Conservation (phyloP, 1,140 invertebrate genomes). For the Papilio dardanus region DNA sequence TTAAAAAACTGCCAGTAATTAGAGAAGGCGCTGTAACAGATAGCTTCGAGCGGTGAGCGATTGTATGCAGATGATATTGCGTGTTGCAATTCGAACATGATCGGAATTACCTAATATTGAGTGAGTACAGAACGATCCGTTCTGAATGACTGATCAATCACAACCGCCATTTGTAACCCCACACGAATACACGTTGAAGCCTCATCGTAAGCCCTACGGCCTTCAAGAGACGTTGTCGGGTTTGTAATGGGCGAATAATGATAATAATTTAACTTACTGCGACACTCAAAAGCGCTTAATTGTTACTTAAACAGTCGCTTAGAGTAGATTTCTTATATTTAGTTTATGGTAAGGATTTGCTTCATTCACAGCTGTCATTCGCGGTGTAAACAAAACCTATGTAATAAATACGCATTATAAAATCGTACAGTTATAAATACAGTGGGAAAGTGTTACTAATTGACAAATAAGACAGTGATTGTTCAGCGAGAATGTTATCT, state of each 20-base stretch:
- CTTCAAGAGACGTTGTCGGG: constrained; percentile 52
- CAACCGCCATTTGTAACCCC: constrained; percentile 52
- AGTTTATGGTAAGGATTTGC: too few relatives aligned
- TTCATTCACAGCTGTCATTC: too few relatives aligned
- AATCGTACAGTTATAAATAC: too few relatives aligned
- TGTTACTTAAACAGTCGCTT: neutral
- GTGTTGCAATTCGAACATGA: constrained; percentile 58
- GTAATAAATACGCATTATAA: too few relatives aligned
- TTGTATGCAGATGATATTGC: constrained; percentile 59
- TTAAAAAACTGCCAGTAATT: constrained; percentile 25
- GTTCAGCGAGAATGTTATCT: too few relatives aligned
- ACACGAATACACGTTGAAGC: constrained; percentile 46
- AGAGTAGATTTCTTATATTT: too few relatives aligned
- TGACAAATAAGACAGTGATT: too few relatives aligned
- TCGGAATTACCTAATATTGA: constrained; percentile 68
- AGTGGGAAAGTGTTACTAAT: too few relatives aligned
- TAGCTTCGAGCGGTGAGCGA: constrained; percentile 40
- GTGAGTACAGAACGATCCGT: constrained; percentile 50
- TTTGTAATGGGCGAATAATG: constrained; percentile 48
- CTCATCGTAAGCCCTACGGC: constrained; percentile 62
- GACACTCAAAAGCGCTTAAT: neutral
- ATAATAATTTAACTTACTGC: neutral
- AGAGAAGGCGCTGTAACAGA: constrained; percentile 39
- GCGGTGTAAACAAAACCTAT: too few relatives aligned
- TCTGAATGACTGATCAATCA: constrained; percentile 61